phyloP scores from a whole-genome alignment of 2,888 invertebrate species.

The Heliconius ismenius region DNA sequence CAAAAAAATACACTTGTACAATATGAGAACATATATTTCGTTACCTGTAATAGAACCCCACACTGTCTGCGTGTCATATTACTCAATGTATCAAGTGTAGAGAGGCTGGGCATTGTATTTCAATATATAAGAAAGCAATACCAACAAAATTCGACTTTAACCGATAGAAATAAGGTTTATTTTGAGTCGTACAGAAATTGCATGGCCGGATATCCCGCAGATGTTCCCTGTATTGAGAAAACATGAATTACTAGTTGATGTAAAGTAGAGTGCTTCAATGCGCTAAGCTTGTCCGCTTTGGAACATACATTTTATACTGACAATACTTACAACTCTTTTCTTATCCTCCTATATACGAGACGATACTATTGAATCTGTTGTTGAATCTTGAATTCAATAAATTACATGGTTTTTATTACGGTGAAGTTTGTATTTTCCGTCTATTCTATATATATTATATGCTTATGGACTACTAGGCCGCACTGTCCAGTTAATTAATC shows the following conservation, averaged over 20 bases:
- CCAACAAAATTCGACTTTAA: slow-evolving; percentile 33
- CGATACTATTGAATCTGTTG: background rate
- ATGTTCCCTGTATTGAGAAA: slow-evolving; percentile 64
- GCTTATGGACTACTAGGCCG: no score
- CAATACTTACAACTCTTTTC: slow-evolving; percentile 35
- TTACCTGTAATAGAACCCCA: slow-evolving; percentile 41
- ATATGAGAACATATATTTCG: slow-evolving; percentile 21
- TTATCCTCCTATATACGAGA: background rate
- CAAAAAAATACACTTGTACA: slow-evolving; percentile 10
- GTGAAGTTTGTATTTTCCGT: background rate
- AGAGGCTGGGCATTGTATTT: slow-evolving; percentile 47
- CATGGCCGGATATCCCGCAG: slow-evolving; percentile 52
- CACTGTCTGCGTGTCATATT: slow-evolving; percentile 47
- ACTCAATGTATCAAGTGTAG: slow-evolving; percentile 54
- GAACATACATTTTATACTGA: slow-evolving; percentile 35
- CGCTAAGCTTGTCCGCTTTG: slow-evolving; percentile 35
- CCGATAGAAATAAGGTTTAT: background rate
- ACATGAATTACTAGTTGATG: slow-evolving; percentile 61
- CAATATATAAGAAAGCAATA: slow-evolving; percentile 26
- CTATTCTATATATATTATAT: background rate
- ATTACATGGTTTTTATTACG: background rate
- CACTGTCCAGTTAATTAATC: no score
- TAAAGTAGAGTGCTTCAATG: slow-evolving; percentile 46
- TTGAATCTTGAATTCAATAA: background rate
- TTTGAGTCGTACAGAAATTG: slow-evolving; percentile 33